Conservation (phyloP, 2,797 vertebrate genomes). For the Podarcis lilfordi region DNA sequence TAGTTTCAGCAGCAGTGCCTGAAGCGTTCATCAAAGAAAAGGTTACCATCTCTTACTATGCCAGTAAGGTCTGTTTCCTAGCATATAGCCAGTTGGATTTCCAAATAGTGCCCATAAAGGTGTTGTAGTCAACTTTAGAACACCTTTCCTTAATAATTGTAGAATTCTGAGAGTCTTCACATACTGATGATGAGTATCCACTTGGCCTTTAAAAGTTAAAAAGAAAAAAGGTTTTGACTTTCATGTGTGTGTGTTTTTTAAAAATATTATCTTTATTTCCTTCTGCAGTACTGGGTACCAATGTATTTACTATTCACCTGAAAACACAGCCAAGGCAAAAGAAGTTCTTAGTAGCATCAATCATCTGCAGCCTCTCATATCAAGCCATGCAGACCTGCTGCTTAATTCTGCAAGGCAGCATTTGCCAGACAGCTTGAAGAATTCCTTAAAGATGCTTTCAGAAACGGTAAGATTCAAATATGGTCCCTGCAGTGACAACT, state of each 20-base stretch:
- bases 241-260: not conserved
- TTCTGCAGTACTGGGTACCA: conserved; percentile 94
- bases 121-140: conserved; percentile 18
- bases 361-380: conserved; percentile 92
- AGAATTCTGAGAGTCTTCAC: conserved; percentile 3
- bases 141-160: not conserved
- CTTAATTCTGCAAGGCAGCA: conserved; percentile 91
- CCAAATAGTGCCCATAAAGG: conserved; percentile 15
- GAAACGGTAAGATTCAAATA: conserved; percentile 89
- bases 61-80: conserved; percentile 16
- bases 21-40: not conserved
- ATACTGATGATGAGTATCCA: not conserved
- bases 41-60: not conserved
- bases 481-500: conserved; percentile 58
- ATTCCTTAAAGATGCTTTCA: conserved; percentile 93
- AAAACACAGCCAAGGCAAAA: conserved; percentile 96
- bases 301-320: conserved; percentile 98
- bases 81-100: not conserved
- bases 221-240: conserved; percentile 17
- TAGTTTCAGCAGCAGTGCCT: conserved; percentile 24
- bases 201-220: conserved; percentile 18
- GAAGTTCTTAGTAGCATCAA: conserved; percentile 93
- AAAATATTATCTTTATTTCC: conserved; percentile 50
- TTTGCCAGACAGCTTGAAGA: conserved; percentile 88
- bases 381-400: conserved; percentile 89